Percentiles rank a stretch among this genome's conserved stretches.
phyloP scores from a whole-genome alignment of 2,888 invertebrate genomes.

The Strigamia crassipes region DNA sequence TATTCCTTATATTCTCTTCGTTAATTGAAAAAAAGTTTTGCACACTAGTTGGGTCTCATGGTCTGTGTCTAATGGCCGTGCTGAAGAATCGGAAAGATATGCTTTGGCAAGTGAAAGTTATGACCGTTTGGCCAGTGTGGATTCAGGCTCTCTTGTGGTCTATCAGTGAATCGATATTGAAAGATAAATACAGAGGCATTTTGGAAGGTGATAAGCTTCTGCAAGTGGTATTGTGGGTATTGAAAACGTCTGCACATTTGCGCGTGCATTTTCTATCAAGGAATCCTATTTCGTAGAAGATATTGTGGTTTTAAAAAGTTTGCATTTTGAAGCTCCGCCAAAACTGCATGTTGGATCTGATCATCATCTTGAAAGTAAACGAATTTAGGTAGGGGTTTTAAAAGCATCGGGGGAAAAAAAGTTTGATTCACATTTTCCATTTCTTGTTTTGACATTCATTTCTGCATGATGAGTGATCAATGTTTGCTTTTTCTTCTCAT shows the following conservation, averaged over 20 bases:
- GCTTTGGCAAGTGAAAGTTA: slow-evolving; percentile 27
- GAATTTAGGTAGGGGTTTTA: neutral
- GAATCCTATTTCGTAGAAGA: neutral
- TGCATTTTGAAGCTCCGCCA: slow-evolving; percentile 28
- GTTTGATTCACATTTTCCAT: neutral
- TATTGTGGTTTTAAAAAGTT: neutral
- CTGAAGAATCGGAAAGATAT: slow-evolving; percentile 8
- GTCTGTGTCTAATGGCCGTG: slow-evolving; percentile 18
- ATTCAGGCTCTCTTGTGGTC: slow-evolving; percentile 8
- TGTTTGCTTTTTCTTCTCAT: neutral
- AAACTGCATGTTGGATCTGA: slow-evolving; percentile 25
- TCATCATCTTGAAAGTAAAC: slow-evolving; percentile 4
- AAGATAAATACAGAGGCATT: slow-evolving; percentile 10
- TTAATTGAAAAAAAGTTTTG: too few relatives aligned
- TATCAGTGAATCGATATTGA: slow-evolving; percentile 18
- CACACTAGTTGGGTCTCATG: neutral
- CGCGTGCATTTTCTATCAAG: neutral
- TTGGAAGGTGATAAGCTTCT: slow-evolving; percentile 19
- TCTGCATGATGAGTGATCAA: slow-evolving; percentile 31
- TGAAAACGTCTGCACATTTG: slow-evolving; percentile 42
- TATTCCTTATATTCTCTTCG: neutral
- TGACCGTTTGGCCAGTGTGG: slow-evolving; percentile 12
- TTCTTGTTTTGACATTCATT: neutral
- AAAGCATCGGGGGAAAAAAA: neutral
- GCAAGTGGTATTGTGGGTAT: slow-evolving; percentile 35